phyloP scores from a whole-genome alignment of 2,888 invertebrate species.

The Silvanus unidentatus region DNA sequence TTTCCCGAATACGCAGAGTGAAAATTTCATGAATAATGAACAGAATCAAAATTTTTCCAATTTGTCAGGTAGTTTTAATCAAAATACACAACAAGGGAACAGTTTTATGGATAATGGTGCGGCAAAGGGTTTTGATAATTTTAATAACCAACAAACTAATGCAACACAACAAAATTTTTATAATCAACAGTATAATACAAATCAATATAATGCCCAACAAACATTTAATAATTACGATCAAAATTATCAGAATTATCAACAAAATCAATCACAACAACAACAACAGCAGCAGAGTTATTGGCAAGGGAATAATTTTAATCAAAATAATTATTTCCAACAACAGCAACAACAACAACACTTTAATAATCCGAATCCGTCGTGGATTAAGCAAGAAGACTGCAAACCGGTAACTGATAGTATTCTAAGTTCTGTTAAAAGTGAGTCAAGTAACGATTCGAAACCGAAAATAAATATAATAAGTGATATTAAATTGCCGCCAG shows the following conservation, averaged over 20 bases:
- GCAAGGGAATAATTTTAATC: conserved; percentile 16
- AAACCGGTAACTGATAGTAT: conserved; percentile 22
- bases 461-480: conserved; percentile 46
- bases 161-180: background rate
- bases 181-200: background rate
- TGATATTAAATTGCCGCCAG: conserved; percentile 42
- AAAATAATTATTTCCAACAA: conserved; percentile 15
- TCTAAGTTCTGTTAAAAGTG: conserved; percentile 32
- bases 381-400: conserved; percentile 39
- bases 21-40: conserved; percentile 3
- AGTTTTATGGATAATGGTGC: conserved; percentile 21
- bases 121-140: conserved; percentile 5
- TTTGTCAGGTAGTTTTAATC: conserved; percentile 15
- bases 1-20: background rate
- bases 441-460: conserved; percentile 38
- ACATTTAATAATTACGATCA: conserved; percentile 6
- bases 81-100: conserved; percentile 11
- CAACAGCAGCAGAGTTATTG: conserved; percentile 21
- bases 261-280: conserved; percentile 13
- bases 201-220: conserved; percentile 2
- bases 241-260: conserved; percentile 10
- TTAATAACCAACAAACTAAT: background rate
- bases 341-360: conserved; percentile 15
- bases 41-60: conserved; percentile 19
- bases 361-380: conserved; percentile 32